phyloP scores from a whole-genome alignment of 1,140 invertebrate species.

The Amphibalanus amphitrite region DNA sequence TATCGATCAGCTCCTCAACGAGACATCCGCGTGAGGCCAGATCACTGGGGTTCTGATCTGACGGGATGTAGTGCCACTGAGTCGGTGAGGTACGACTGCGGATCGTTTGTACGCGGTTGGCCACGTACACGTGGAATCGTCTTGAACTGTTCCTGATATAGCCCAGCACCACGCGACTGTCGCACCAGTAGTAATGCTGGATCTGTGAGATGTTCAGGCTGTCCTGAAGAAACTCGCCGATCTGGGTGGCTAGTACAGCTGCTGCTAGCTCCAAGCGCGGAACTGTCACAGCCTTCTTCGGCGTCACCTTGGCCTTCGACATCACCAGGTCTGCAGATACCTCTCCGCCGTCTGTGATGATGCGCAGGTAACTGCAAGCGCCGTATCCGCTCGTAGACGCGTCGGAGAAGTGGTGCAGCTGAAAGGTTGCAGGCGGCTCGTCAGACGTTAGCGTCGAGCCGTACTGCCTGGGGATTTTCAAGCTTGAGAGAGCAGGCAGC shows the following conservation, averaged over 20 bases:
- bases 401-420: too few relatives aligned
- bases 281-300: neutral
- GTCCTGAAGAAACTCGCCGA: neutral
- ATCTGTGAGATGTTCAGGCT: neutral
- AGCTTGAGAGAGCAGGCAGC: too few relatives aligned
- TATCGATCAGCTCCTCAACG: neutral
- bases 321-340: too few relatives aligned
- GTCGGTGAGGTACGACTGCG: neutral
- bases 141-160: neutral
- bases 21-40: neutral
- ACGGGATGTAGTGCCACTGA: neutral
- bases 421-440: too few relatives aligned
- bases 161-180: slow-evolving; percentile 3
- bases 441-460: too few relatives aligned
- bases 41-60: neutral
- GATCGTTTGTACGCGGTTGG: slow-evolving; percentile 4
- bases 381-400: too few relatives aligned
- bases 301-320: too few relatives aligned
- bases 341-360: too few relatives aligned
- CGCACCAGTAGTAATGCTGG: slow-evolving; percentile 1
- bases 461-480: too few relatives aligned
- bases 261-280: slow-evolving; percentile 3
- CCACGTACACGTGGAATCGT: slow-evolving; percentile 6
- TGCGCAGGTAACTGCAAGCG: too few relatives aligned
- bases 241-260: neutral